Base-by-base conservation (phyloP, 2,888 invertebrate species). In the Elegia similella region DNA sequence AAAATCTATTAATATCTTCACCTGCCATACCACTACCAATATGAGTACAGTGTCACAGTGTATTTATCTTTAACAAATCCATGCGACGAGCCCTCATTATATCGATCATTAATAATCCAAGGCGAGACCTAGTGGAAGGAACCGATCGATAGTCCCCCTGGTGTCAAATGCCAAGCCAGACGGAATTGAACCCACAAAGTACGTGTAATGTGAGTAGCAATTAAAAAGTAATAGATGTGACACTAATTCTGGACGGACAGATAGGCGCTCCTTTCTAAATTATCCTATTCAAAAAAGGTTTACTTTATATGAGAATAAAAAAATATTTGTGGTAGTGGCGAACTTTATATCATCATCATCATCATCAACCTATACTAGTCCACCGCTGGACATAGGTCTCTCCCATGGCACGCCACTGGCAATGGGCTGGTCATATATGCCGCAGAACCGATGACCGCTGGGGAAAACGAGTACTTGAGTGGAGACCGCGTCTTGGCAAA, bases 81-180 rank as follows among this genome's bases (percentile, higher is more conserved):
- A n/a, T 50, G 12, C 34, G 34, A 50, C 17, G 50, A 12, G 15
- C 50, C 34, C 34, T 50, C 50, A 34, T 50, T 17, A 50, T 16
- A 50, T 16, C 34, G 34, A 34, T 34, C 50, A 54, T 47, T 62
- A 58, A 44, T 42, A 42, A 55, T 44, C 32, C 16, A 44, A 55
- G 43, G 16, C 13, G 29, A 42, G 50, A 38, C 7, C 16, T 16
- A 6, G 50, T 50, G 16, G 34, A 34, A 44, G 16, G 44, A 43
- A 3, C n/a, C 17, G 32, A 55, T 44, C 54, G 46, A 55, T 79
- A 64, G 66, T 61, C 69, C 82, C 81, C 78, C 60, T 60, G 76
- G 84, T 78, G 75, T 87, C 85, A 76, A 76, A 76, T 86, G 76
- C n/a, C 44, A 46, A 76, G 83, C 73, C 70, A 66, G 63, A 13